Conservation (phyloP, 2,888 invertebrate genomes). For the Zele albiditarsus region DNA sequence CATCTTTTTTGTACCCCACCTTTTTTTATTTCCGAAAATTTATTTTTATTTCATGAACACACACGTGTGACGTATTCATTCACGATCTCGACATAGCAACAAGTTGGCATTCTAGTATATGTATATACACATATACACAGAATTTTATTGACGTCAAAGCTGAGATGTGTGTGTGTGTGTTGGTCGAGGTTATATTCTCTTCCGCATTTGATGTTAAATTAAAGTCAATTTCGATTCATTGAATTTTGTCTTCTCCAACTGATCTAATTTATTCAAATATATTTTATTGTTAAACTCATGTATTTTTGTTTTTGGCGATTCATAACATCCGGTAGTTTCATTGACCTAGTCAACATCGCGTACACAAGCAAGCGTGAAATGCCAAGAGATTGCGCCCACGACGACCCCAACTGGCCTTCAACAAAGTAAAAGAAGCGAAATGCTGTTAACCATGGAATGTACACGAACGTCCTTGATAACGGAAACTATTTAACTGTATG, state of each 20-base stretch:
- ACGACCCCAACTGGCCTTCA: slow-evolving; percentile 11
- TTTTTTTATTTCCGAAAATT: slow-evolving; percentile 8
- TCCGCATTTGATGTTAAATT: background rate
- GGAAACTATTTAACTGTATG: slow-evolving; percentile 20
- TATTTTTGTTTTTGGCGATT: slow-evolving; percentile 6
- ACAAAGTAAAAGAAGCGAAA: slow-evolving; percentile 27
- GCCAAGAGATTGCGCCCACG: slow-evolving; percentile 23
- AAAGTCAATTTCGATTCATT: slow-evolving; percentile 8
- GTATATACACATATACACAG: background rate
- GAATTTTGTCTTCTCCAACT: background rate
- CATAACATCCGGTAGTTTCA: slow-evolving; percentile 4
- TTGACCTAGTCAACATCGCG: slow-evolving; percentile 30
- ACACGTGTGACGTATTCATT: slow-evolving; percentile 32
- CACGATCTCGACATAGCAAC: slow-evolving; percentile 38
- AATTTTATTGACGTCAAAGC: slow-evolving; percentile 9
- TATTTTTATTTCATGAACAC: slow-evolving; percentile 3
- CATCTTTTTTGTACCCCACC: background rate
- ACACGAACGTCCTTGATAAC: slow-evolving; percentile 55
- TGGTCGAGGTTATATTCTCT: background rate
- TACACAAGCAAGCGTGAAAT: slow-evolving; percentile 20
- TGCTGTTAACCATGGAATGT: slow-evolving; percentile 24
- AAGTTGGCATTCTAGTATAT: background rate
- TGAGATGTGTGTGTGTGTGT: background rate
- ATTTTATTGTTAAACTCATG: background rate
- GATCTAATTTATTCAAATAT: background rate